Evolutionary conservation across 1,140 invertebrate species (phyloP).

Genomic region (Drosophila trapezifrons): DNA sequence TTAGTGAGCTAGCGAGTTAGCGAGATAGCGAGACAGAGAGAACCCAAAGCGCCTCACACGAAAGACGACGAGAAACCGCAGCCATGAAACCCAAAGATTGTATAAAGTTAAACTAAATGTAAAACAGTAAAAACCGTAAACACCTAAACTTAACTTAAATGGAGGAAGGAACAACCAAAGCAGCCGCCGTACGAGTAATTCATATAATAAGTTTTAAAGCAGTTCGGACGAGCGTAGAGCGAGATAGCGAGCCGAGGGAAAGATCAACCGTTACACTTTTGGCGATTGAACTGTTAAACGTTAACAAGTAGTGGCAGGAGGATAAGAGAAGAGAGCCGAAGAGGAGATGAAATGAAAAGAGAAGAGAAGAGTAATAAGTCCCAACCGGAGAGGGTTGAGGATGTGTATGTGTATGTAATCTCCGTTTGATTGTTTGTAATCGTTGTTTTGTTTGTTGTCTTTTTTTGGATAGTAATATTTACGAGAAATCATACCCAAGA

Average conservation of each 20-base stretch:
- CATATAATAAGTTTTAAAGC: constrained; percentile 50
- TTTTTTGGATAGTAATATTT: constrained; percentile 54
- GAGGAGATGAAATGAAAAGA: neutral
- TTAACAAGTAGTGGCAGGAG: constrained; percentile 41
- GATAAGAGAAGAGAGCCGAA: neutral
- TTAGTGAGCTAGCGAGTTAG: neutral
- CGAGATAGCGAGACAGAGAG: constrained; percentile 4
- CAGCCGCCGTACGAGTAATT: constrained; percentile 36
- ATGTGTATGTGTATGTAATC: constrained; percentile 52
- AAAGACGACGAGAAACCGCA: constrained; percentile 25
- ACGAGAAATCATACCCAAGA: constrained; percentile 31
- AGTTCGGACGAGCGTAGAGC: constrained; percentile 4
- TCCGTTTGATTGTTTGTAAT: constrained; percentile 56
- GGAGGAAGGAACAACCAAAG: constrained; percentile 11
- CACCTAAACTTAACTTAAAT: constrained; percentile 15
- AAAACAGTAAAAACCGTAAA: constrained; percentile 24
- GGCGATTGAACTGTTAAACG: constrained; percentile 66
- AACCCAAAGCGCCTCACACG: constrained; percentile 68
- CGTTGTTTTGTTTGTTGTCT: constrained; percentile 49
- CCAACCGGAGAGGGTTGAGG: constrained; percentile 3
- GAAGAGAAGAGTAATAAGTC: constrained; percentile 1
- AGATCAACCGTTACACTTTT: constrained; percentile 61
- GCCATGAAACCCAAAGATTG: constrained; percentile 41
- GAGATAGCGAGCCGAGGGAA: neutral
- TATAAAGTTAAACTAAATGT: constrained; percentile 57